phyloP scores from a whole-genome alignment of 2,113 vertebrate genomes.

The Columba janthina region DNA sequence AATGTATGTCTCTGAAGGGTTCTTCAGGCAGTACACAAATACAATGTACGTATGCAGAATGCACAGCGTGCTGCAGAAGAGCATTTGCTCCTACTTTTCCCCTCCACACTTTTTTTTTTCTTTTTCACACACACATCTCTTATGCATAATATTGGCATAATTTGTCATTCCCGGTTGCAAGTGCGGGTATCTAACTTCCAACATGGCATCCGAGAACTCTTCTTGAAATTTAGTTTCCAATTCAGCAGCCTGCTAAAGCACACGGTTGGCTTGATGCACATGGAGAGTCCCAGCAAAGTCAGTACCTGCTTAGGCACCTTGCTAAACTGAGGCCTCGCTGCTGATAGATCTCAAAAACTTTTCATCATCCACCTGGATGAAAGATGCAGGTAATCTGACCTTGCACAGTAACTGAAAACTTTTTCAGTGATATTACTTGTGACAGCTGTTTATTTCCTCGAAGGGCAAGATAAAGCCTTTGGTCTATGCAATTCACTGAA shows the following conservation, averaged over 20 bases:
- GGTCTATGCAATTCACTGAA: neutral
- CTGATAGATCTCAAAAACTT: neutral
- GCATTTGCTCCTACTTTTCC: neutral
- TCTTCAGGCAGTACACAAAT: neutral
- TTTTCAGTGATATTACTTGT: neutral
- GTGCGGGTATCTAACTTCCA: neutral
- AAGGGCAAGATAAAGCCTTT: neutral
- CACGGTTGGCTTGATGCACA: rapidly evolving
- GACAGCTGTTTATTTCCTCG: neutral
- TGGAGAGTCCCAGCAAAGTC: neutral
- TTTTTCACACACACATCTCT: neutral
- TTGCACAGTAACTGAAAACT: neutral
- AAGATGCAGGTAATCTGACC: neutral
- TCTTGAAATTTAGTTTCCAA: neutral
- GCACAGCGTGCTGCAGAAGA: rapidly evolving
- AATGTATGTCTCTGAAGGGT: neutral
- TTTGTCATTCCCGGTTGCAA: neutral
- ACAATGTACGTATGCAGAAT: rapidly evolving
- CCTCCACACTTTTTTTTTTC: neutral
- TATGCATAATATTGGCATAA: neutral
- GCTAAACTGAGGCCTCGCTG: neutral
- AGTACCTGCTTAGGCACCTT: neutral
- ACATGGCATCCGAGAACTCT: neutral
- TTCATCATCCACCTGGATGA: neutral
- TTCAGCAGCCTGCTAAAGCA: neutral